Conservation (phyloP, 1,140 invertebrate species). For the Glossosoma conforme region DNA sequence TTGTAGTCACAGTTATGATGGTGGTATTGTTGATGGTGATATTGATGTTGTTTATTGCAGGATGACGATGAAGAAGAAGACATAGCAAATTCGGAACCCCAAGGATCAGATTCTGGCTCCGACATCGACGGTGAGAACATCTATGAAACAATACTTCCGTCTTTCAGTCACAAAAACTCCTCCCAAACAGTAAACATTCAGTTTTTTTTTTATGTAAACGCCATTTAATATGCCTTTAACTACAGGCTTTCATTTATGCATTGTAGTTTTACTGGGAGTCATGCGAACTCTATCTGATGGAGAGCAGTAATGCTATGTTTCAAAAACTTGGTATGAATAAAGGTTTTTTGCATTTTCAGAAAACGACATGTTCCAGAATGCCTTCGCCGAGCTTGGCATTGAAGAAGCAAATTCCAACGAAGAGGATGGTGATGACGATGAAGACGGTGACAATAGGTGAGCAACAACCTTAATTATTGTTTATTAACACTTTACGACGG, state of each 20-base stretch:
- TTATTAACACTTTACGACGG: too few species aligned
- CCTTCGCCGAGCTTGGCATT: constrained; percentile 12
- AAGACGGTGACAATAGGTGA: too few species aligned
- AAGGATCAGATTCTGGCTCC: constrained; percentile 47
- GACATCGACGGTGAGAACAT: constrained; percentile 31
- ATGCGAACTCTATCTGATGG: too few species aligned
- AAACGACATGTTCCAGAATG: constrained; percentile 17
- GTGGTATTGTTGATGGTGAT: too few species aligned
- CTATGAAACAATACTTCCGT: background rate
- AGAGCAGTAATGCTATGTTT: constrained; percentile 5
- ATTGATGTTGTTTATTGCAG: too few species aligned
- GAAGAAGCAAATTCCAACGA: constrained; percentile 27
- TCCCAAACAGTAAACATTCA: background rate
- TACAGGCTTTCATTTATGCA: background rate
- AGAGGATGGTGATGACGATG: constrained; percentile 42
- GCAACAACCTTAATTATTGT: too few species aligned
- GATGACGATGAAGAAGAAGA: constrained; percentile 71
- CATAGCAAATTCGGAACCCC: constrained; percentile 51
- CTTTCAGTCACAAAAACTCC: background rate
- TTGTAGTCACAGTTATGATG: constrained; percentile 10
- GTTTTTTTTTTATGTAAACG: background rate
- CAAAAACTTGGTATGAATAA: constrained; percentile 8
- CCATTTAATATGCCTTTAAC: background rate
- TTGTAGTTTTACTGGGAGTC: too few species aligned
- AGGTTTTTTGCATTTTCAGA: constrained; percentile 27